These are phyloP conservation scores for Empidonax traillii DNA, from an alignment of 2,113 vertebrate species.

Conservation along the genomic window DNA sequence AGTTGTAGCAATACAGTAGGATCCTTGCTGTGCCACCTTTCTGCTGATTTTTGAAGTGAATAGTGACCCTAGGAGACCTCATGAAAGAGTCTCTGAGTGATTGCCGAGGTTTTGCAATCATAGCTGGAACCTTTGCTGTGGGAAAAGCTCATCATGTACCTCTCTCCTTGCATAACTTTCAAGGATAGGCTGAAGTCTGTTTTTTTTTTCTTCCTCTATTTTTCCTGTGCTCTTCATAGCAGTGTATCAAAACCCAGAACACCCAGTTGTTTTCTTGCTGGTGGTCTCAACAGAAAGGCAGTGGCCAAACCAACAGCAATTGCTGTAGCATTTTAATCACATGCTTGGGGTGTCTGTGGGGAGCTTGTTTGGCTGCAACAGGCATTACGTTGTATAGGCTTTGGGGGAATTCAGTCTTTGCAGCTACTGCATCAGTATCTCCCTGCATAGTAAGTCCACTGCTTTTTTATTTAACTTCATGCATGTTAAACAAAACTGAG, in stretches of 20 bases:
- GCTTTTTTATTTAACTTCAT: not conserved
- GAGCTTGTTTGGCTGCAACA: not conserved
- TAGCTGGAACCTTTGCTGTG: slow-evolving; percentile 3
- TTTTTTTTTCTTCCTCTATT: not conserved
- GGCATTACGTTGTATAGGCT: not conserved
- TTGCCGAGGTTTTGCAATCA: not conserved
- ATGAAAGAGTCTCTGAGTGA: not conserved
- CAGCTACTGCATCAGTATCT: not conserved
- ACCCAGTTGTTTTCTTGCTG: not conserved
- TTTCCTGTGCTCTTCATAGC: not conserved
- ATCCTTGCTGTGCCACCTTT: not conserved
- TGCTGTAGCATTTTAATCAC: not conserved
- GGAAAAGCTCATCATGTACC: not conserved
- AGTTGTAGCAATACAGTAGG: not conserved
- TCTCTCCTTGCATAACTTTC: not conserved
- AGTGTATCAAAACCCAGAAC: not conserved
- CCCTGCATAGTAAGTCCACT: not conserved
- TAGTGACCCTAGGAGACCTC: not conserved
- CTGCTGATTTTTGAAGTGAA: slow-evolving; percentile 1
- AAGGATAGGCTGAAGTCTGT: not conserved
- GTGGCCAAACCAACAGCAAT: not conserved
- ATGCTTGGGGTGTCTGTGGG: not conserved
- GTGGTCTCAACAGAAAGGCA: not conserved
- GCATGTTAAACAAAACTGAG: not conserved
- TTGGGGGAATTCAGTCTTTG: not conserved